Evolutionary conservation across 2,113 vertebrate genomes (phyloP).

Genomic region (Tyrannus savana): DNA sequence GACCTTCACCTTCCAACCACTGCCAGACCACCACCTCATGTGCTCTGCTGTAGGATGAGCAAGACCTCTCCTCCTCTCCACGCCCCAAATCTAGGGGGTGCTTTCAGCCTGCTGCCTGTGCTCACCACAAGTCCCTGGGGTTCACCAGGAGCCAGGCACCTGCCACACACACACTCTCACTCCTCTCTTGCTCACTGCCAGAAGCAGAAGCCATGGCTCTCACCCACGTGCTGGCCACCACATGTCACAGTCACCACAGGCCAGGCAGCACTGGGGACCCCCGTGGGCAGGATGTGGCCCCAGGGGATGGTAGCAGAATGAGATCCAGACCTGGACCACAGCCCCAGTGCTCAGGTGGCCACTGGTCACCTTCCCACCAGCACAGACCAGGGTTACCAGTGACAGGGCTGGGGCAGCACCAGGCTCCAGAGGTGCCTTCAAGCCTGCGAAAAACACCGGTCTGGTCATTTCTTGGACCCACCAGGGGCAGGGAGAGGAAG

Average conservation of each 20-base stretch:
- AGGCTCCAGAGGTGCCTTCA: not conserved
- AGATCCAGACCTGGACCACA: not conserved
- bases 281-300: rapidly evolving
- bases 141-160: not conserved
- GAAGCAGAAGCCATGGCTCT: not conserved
- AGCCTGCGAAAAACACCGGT: not conserved
- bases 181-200: not conserved
- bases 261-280: rapidly evolving
- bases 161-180: rapidly evolving
- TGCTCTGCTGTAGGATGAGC: rapidly evolving
- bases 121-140: rapidly evolving
- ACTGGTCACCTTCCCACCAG: not conserved
- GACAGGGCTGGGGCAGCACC: rapidly evolving
- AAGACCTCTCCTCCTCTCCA: not conserved
- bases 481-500: rapidly evolving
- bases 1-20: not conserved
- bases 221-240: rapidly evolving
- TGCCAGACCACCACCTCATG: rapidly evolving
- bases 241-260: rapidly evolving
- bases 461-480: rapidly evolving
- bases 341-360: rapidly evolving
- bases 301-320: rapidly evolving
- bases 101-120: rapidly evolving
- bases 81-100: rapidly evolving
- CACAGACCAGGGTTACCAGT: rapidly evolving